These are phyloP conservation scores for Megalops atlanticus DNA, from an alignment of 2,113 vertebrate species.

Conservation along the genomic window DNA sequence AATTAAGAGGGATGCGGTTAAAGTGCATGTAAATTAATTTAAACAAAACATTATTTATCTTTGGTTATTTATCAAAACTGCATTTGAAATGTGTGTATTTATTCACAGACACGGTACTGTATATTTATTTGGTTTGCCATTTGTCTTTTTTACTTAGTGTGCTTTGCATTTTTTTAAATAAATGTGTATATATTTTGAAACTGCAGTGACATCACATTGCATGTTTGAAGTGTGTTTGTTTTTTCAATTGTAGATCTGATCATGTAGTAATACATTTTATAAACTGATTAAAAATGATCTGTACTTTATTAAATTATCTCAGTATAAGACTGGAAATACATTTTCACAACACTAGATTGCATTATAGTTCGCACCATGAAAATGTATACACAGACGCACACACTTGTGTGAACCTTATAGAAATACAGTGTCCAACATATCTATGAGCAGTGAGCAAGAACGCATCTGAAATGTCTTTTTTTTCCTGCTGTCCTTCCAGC, in stretches of 20 bases:
- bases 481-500: not conserved
- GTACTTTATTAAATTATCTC: too few species aligned
- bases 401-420: not conserved
- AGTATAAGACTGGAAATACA: not conserved
- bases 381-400: not conserved
- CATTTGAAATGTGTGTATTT: constrained; percentile 50
- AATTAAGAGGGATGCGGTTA: constrained; percentile 44
- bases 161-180: constrained; percentile 39
- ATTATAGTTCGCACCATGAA: too few species aligned
- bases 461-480: not conserved
- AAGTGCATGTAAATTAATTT: constrained; percentile 52
- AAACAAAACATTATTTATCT: constrained; percentile 39
- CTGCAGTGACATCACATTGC: constrained; percentile 69
- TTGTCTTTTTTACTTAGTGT: constrained; percentile 53
- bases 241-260: too few species aligned
- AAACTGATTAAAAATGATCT: too few species aligned
- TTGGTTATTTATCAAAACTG: constrained; percentile 43
- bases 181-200: constrained; percentile 68
- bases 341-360: too few species aligned
- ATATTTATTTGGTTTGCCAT: constrained; percentile 43
- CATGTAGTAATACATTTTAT: constrained; percentile 64
- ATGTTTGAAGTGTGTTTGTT: constrained; percentile 61
- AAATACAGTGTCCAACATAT: not conserved
- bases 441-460: not conserved
- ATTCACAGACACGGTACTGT: constrained; percentile 44